Conservation (phyloP, 2,113 vertebrate species). For the Corythornis madagascariensis region DNA sequence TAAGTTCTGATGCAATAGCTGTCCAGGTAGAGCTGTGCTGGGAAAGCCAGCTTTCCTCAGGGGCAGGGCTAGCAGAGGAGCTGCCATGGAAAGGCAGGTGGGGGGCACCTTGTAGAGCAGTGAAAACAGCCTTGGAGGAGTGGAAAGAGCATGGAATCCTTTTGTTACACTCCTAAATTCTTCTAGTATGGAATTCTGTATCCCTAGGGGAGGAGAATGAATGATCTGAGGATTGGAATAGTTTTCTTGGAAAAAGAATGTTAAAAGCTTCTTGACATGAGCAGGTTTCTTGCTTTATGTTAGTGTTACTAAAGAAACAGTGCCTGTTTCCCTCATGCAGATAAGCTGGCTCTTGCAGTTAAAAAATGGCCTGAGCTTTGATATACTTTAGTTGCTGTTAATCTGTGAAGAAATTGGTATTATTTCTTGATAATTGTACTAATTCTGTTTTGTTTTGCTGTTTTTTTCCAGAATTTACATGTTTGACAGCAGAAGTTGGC, state of each 20-base stretch:
- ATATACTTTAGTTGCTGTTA: not conserved
- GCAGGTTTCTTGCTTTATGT: not conserved
- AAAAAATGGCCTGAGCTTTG: not conserved
- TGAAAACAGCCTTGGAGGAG: not conserved
- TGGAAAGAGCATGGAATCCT: not conserved
- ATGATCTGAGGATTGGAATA: not conserved
- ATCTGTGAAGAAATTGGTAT: not conserved
- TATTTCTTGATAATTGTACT: not conserved
- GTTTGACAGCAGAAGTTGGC: constrained; percentile 66
- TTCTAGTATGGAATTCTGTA: not conserved
- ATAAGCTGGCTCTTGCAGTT: not conserved
- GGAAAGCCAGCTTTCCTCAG: not conserved
- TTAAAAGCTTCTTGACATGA: not conserved
- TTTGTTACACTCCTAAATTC: not conserved
- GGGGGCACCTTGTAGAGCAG: not conserved
- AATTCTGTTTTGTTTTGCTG: not conserved
- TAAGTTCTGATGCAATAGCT: constrained; percentile 29
- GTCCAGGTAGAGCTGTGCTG: not conserved
- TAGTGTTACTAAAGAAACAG: not conserved
- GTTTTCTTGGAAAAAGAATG: not conserved
- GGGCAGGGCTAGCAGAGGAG: not conserved
- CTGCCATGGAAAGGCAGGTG: not conserved
- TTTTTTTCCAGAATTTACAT: constrained; percentile 55
- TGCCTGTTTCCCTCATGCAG: not conserved
- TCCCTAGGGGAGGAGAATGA: not conserved